Evolutionary conservation across 1,140 invertebrate species (phyloP).

Genomic region (Bombus picipes): DNA sequence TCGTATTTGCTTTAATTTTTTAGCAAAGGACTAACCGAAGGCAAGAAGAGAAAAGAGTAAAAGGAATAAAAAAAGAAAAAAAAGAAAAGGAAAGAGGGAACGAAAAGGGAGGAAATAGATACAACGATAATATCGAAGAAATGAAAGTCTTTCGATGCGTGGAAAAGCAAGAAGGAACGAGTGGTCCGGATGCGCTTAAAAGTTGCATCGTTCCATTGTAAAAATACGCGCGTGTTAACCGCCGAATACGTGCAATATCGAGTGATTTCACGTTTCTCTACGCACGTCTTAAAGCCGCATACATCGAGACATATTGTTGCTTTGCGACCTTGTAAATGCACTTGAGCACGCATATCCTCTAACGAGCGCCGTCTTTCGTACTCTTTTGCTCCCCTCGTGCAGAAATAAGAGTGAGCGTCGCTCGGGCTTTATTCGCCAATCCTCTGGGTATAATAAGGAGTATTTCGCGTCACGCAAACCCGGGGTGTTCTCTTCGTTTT

Average conservation of each 20-base stretch:
- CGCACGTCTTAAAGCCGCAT: background rate
- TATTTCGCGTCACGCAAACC: conserved; percentile 24
- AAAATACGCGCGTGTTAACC: background rate
- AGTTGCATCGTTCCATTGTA: conserved; percentile 2
- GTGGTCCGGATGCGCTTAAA: background rate
- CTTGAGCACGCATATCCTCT: conserved; percentile 23
- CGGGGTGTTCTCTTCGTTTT: conserved; percentile 52
- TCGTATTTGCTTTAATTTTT: background rate
- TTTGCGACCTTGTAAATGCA: conserved; percentile 3
- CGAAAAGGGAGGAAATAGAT: background rate
- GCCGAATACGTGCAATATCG: conserved; percentile 4
- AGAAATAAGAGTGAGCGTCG: background rate
- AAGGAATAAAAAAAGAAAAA: too few species aligned
- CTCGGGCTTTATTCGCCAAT: background rate
- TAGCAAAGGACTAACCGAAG: background rate
- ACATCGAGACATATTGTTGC: conserved; percentile 1
- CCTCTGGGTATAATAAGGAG: conserved; percentile 6
- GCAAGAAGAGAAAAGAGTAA: background rate
- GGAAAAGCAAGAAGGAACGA: background rate
- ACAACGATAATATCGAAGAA: background rate
- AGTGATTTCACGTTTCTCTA: conserved; percentile 4
- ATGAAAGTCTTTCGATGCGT: background rate
- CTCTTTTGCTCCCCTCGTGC: background rate
- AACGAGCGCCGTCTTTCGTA: conserved; percentile 11
- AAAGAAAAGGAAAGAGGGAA: too few species aligned